phyloP scores from a whole-genome alignment of 35 echinoderm and acorn worm genomes.

The Nesometra sesokonis region DNA sequence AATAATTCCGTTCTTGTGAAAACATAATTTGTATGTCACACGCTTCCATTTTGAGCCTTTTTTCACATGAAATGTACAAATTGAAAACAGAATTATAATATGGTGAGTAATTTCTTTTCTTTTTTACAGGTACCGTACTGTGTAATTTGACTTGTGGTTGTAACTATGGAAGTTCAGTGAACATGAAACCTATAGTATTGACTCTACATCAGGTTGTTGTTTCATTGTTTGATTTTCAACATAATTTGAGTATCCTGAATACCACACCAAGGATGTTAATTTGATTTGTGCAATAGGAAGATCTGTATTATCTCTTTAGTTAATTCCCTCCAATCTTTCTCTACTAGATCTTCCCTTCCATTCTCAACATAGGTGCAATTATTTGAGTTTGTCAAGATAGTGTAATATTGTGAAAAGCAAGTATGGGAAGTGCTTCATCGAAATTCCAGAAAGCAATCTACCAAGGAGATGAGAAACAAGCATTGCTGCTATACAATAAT shows the following conservation, averaged over 20 bases:
- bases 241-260: not conserved
- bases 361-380: not conserved
- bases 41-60: no score
- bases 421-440: conserved; percentile 82
- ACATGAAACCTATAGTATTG: not conserved
- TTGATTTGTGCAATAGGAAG: not conserved
- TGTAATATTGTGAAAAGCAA: not conserved
- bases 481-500: conserved; percentile 68
- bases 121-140: no score
- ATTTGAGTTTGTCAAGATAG: not conserved
- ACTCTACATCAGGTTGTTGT: not conserved
- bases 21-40: no score
- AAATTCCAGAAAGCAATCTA: conserved; percentile 94
- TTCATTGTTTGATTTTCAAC: not conserved
- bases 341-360: not conserved
- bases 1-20: no score
- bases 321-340: not conserved
- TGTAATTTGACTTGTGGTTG: not conserved
- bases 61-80: no score
- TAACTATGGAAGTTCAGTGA: not conserved
- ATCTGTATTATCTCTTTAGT: not conserved
- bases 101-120: no score
- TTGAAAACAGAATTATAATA: no score
- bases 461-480: conserved; percentile 74
- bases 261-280: not conserved